These are phyloP conservation scores for Sinosuthora webbiana DNA, from an alignment of 2,113 vertebrate species.

Conservation along the genomic window DNA sequence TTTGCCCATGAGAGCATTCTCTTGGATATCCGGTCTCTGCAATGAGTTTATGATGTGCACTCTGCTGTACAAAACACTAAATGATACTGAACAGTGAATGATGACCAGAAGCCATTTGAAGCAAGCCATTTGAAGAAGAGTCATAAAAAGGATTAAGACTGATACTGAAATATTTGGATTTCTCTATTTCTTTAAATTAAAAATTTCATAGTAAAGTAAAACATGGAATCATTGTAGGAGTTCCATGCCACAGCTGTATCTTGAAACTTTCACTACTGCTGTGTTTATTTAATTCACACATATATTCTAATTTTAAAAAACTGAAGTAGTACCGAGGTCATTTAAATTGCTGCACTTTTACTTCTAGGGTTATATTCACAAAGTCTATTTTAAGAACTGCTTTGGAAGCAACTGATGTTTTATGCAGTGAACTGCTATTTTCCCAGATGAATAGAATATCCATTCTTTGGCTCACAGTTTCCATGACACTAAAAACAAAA, in stretches of 20 bases:
- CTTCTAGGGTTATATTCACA: slow-evolving; percentile 65
- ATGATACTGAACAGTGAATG: background rate
- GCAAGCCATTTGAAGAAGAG: background rate
- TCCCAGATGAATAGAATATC: slow-evolving; percentile 80
- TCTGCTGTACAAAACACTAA: background rate
- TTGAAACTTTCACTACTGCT: background rate
- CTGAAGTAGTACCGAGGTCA: slow-evolving; percentile 31
- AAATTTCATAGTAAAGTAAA: background rate
- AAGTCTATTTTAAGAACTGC: slow-evolving; percentile 74
- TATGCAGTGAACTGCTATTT: slow-evolving; percentile 76
- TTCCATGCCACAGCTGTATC: background rate
- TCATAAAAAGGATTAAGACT: background rate
- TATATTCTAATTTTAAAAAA: background rate
- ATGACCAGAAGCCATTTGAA: background rate
- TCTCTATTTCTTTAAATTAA: background rate
- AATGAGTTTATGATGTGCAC: background rate
- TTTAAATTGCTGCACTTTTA: slow-evolving; percentile 44
- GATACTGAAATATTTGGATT: background rate
- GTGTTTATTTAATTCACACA: background rate
- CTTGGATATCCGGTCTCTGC: background rate
- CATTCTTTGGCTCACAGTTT: slow-evolving; percentile 79
- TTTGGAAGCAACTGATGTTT: slow-evolving; percentile 75
- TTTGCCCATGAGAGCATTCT: background rate
- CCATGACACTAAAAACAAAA: slow-evolving; percentile 84
- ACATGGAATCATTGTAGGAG: background rate